A percentile compares a stretch with the other conserved stretches of the same genome.
These are phyloP conservation scores for Labeo catla DNA, from an alignment of 2,113 vertebrate species.

Conservation along the genomic window DNA sequence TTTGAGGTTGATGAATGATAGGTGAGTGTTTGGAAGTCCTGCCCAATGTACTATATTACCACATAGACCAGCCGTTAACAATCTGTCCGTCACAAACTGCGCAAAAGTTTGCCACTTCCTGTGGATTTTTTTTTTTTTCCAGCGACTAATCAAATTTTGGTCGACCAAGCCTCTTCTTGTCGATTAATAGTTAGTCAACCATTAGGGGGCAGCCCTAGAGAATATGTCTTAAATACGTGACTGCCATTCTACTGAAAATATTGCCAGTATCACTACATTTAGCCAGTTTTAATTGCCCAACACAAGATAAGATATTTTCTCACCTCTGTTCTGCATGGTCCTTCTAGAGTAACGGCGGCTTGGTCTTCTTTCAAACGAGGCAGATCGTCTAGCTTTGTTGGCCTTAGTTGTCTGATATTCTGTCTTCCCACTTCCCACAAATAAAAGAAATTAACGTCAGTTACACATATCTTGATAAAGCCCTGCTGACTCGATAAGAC, in stretches of 20 bases:
- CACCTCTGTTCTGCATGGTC: constrained; percentile 88
- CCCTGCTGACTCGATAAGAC: constrained; percentile 18
- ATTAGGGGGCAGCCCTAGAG: too few species aligned
- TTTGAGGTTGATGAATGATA: too few species aligned
- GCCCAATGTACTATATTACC: too few species aligned
- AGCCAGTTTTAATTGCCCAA: not conserved
- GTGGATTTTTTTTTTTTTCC: too few species aligned
- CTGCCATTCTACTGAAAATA: not conserved
- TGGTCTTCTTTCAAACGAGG: constrained; percentile 95
- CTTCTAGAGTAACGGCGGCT: constrained; percentile 95
- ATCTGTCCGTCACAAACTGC: too few species aligned
- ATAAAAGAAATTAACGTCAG: not conserved
- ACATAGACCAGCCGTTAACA: too few species aligned
- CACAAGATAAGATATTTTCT: not conserved
- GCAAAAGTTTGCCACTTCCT: too few species aligned
- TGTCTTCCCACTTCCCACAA: constrained; percentile 85
- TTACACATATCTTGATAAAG: not conserved
- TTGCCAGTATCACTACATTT: not conserved
- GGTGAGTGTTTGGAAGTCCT: too few species aligned
- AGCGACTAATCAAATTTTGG: too few species aligned
- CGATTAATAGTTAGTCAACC: too few species aligned
- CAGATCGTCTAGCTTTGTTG: constrained; percentile 90
- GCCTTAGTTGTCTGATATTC: constrained; percentile 99
- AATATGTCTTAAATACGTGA: not conserved
- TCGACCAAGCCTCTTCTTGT: too few species aligned